Evolutionary conservation across 2,888 invertebrate species (phyloP), one percentile per base, ranked within the genome.

Genomic region (Lagria hirta): DNA sequence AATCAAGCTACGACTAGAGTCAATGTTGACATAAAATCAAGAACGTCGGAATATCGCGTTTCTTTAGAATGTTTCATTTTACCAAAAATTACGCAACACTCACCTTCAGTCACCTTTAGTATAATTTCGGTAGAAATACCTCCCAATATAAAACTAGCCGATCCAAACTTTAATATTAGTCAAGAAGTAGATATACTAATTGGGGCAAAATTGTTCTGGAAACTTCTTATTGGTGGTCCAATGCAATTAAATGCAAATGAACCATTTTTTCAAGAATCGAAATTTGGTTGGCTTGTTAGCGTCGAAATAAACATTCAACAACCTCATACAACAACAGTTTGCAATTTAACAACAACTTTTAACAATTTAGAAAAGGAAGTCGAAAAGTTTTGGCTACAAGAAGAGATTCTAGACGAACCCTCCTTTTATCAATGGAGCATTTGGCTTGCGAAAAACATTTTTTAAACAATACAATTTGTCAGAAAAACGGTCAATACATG

Each of bases 231-330:
- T n/a, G 18, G 21, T 20, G 26, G 5, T n/a, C 47, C 41, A 36
- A 35, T 48, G 20, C 44, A 43, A 33, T 28, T 49, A 29, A 15
- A 29, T 8, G 4, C 15, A 2, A 35, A 40, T 12, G 10, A 24
- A n/a, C 38, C 51, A 7, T 27, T 18, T 6, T 5, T 50, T 2
- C 49, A 47, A 50, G 29, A 40, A 23, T 44, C 52, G 7, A 30
- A 29, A 42, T 37, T 52, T 5, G 52, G 52, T 33, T 50, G 52
- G 49, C 37, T 48, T 11, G 18, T 50, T 17, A 42, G 41, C 4
- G 51, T 40, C 6, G 34, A 43, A 13, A 5, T 50, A 16, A 33
- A 35, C 34, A 15, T 49, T 43, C 20, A 32, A n/a, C 13, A 17
- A 37, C 17, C 14, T 16, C n/a, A 13, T 2, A 15, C 13, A 2